Evolutionary conservation across 2,797 vertebrate species (phyloP), one percentile per base, ranked within the genome.

Genomic region (Hyperoplus lanceolatus): DNA sequence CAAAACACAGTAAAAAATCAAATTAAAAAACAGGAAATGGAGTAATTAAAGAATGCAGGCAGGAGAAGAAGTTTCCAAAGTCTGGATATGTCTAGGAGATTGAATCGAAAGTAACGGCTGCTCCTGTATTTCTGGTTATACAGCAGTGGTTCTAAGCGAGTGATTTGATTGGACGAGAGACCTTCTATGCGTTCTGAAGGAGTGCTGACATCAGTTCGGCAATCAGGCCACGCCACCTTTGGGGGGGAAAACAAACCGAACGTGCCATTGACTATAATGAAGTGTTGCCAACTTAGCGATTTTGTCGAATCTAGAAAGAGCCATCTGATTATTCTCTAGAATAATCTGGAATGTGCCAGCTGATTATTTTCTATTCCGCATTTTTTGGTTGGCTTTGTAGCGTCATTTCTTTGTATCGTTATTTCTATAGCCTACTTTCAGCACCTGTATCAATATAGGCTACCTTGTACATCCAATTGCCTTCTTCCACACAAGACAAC

Each of bases 41-140:
- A 4, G 18, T 45, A 21, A 42, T 6, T 65, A 12, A 6, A 21
- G 42, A 14, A 46, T 5, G 11, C 55, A 1, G 1, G 3, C 16
- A 48, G 11, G 7, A 15, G 29, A 29, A 29, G 15, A 65, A 58
- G 71, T 73, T 70, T 9, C 42, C 45, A 48, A 69, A 73, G 41
- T 64, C 63, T 29, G 29, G 21, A 21, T 29, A 29, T 29, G 29
- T 29, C 29, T 29, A 3, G 9, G 13, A 4, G 41, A 45, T 7
- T 13, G 56, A 70, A 41, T 36, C 5, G 10, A 29, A 29, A 43
- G 11, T 55, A 21, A 45, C n/a, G 29, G 41, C 46, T 56, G 5
- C 15, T 38, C 14, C 41, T 55, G 41, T 48, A 15, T 57, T 1
- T 53, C 8, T 70, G 8, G 50, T 21, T 21, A 21, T 21, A 21